Percentiles rank a stretch among this genome's conserved stretches.
These are phyloP conservation scores for Diloba caeruleocephala DNA, from an alignment of 2,888 invertebrate species.

Conservation along the genomic window DNA sequence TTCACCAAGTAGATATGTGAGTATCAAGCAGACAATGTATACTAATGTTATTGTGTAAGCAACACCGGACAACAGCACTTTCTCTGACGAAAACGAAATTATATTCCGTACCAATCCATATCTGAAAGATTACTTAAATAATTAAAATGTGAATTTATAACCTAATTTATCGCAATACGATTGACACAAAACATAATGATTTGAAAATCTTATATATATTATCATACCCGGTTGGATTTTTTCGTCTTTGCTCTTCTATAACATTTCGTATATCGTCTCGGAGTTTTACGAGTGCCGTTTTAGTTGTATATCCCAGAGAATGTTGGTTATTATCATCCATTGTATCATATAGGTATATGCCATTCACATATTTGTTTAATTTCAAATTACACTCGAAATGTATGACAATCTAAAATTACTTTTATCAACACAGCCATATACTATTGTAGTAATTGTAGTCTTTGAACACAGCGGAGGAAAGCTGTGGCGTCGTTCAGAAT, in stretches of 20 bases:
- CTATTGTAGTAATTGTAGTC: too few species aligned
- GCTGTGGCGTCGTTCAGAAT: neutral
- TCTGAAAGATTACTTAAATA: conserved; percentile 66
- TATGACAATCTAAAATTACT: conserved; percentile 26
- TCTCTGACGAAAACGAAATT: conserved; percentile 84
- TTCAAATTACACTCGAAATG: conserved; percentile 7
- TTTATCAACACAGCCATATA: conserved; percentile 34
- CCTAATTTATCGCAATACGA: neutral
- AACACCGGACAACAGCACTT: conserved; percentile 81
- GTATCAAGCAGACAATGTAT: conserved; percentile 77
- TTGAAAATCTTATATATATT: conserved; percentile 8
- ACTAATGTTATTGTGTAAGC: conserved; percentile 81
- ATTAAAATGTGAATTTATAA: conserved; percentile 1
- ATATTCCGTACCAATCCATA: conserved; percentile 72
- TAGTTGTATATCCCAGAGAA: conserved; percentile 90
- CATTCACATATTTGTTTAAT: conserved; percentile 55
- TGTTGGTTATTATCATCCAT: conserved; percentile 77
- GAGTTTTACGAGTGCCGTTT: conserved; percentile 91
- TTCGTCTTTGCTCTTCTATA: conserved; percentile 90
- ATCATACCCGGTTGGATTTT: conserved; percentile 80
- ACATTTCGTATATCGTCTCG: conserved; percentile 91
- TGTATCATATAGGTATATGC: conserved; percentile 46
- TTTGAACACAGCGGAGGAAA: too few species aligned
- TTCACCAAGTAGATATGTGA: conserved; percentile 79
- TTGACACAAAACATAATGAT: neutral